These are phyloP conservation scores for Tetragnatha versicolor DNA, from an alignment of 1,140 invertebrate species.

Conservation along the genomic window DNA sequence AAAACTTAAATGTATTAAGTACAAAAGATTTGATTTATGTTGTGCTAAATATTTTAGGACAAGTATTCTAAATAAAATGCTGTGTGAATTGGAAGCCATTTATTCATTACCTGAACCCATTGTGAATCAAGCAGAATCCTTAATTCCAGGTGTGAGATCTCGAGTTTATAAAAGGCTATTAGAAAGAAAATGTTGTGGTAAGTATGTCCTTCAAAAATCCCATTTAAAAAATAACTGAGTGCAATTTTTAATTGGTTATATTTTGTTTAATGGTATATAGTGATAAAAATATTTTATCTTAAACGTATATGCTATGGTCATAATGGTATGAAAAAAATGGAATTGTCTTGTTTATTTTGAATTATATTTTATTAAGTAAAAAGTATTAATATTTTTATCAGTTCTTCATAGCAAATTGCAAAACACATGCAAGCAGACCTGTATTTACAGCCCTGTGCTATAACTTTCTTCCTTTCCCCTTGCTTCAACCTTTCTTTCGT, in stretches of 20 bases:
- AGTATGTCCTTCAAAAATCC: not conserved
- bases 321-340: not conserved
- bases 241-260: not conserved
- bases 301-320: not conserved
- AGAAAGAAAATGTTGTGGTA: slow-evolving; percentile 74
- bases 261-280: not conserved
- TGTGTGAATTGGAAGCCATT: slow-evolving; percentile 5
- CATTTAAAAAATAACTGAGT: not conserved
- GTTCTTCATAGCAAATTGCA: too few species aligned
- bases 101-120: not conserved
- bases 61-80: slow-evolving; percentile 22
- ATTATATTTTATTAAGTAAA: too few species aligned
- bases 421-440: too few species aligned
- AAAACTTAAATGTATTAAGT: too few species aligned
- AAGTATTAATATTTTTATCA: too few species aligned
- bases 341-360: not conserved
- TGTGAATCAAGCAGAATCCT: slow-evolving; percentile 67
- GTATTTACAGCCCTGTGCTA: too few species aligned
- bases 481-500: too few species aligned
- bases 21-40: too few species aligned
- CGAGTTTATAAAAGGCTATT: slow-evolving; percentile 77
- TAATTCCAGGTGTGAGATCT: slow-evolving; percentile 75
- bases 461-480: too few species aligned
- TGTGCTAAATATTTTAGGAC: not conserved
- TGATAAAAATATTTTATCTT: not conserved